These are phyloP conservation scores for Protomyctophum bolini DNA, from an alignment of 2,113 vertebrate genomes.

Conservation along the genomic window DNA sequence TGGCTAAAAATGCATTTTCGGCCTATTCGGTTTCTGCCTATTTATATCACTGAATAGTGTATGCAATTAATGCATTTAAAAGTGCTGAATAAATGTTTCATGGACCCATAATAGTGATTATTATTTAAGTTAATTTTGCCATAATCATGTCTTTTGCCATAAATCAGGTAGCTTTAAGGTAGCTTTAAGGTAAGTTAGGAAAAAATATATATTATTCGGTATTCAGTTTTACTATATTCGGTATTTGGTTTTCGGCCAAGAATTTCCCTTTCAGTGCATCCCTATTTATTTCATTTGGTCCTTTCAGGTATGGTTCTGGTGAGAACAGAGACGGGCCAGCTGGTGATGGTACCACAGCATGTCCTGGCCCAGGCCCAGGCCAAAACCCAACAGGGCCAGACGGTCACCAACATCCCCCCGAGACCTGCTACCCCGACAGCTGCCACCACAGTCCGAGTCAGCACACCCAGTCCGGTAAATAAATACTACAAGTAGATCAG, in stretches of 20 bases:
- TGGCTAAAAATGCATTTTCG: too few species aligned
- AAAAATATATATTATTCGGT: too few species aligned
- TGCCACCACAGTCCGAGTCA: slow-evolving; percentile 79
- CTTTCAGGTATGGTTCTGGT: slow-evolving; percentile 86
- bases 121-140: too few species aligned
- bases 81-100: too few species aligned
- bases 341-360: slow-evolving; percentile 88
- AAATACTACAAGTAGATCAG: too few species aligned
- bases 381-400: slow-evolving; percentile 74
- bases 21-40: too few species aligned
- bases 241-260: not conserved
- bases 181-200: not conserved
- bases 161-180: not conserved
- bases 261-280: not conserved
- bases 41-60: too few species aligned
- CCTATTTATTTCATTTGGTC: not conserved
- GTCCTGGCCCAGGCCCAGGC: slow-evolving; percentile 85
- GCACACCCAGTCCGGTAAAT: slow-evolving; percentile 77
- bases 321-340: slow-evolving; percentile 84
- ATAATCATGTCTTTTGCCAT: too few species aligned
- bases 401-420: slow-evolving; percentile 77
- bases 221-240: not conserved
- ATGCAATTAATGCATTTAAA: too few species aligned
- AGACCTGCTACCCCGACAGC: slow-evolving; percentile 77
- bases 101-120: too few species aligned